Conservation (phyloP, 2,888 invertebrate genomes). For the Yponomeuta evonymella region DNA sequence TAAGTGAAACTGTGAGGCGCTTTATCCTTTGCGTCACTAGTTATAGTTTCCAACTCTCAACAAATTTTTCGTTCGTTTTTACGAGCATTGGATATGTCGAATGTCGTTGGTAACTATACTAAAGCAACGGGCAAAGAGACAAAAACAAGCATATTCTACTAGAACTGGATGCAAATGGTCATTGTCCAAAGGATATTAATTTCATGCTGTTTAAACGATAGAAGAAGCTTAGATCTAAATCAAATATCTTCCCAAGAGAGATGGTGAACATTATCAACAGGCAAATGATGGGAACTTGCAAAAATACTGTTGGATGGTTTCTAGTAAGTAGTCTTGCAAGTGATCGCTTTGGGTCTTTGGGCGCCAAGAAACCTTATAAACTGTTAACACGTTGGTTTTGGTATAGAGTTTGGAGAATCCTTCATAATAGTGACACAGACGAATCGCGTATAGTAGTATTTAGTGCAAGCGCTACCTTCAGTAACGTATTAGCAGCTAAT, state of each 20-base stretch:
- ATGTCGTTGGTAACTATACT: no score
- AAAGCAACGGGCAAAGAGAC: neutral
- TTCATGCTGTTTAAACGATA: slow-evolving; percentile 68
- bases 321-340: slow-evolving; percentile 66
- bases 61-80: no score
- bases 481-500: no score
- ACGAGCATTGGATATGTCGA: no score
- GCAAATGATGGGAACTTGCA: slow-evolving; percentile 68
- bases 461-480: no score
- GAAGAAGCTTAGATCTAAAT: slow-evolving; percentile 67
- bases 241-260: slow-evolving; percentile 55
- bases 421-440: no score
- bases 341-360: slow-evolving; percentile 32
- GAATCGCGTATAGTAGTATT: no score
- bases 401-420: no score
- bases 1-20: neutral
- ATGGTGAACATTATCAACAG: slow-evolving; percentile 65
- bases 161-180: slow-evolving; percentile 36
- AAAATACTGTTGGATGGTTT: slow-evolving; percentile 55
- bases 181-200: slow-evolving; percentile 51
- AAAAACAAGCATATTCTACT: neutral
- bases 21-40: no score
- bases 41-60: no score
- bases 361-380: neutral
- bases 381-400: neutral